Evolutionary conservation across 2,113 vertebrate species (phyloP).

Genomic region (Serinus canaria): DNA sequence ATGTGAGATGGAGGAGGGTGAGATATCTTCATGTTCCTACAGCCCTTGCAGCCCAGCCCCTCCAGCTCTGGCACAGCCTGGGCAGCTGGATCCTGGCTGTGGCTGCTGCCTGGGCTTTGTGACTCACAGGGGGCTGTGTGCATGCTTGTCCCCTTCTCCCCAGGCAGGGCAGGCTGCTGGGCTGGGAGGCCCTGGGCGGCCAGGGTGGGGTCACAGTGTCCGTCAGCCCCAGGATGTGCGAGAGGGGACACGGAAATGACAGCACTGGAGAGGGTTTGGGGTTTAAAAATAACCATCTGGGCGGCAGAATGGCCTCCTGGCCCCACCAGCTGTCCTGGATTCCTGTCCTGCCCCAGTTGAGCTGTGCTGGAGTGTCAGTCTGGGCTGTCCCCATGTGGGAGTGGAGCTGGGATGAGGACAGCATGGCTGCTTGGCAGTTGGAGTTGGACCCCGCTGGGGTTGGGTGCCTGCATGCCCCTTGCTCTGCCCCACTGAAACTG

Average conservation of each 20-base stretch:
- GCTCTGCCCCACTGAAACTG: background rate
- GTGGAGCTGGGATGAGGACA: background rate
- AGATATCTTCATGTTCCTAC: background rate
- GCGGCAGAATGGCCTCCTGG: background rate
- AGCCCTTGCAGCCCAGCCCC: background rate
- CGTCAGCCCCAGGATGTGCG: accelerated
- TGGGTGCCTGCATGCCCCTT: accelerated
- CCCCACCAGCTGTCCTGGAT: background rate
- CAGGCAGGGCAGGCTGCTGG: background rate
- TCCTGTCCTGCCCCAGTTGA: background rate
- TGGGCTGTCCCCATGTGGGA: background rate
- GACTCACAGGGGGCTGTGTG: background rate
- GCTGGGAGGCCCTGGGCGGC: background rate
- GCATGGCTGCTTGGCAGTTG: accelerated
- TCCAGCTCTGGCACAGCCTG: background rate
- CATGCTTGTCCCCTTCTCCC: background rate
- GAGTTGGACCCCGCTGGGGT: accelerated
- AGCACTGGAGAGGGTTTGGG: background rate
- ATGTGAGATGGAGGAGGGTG: background rate
- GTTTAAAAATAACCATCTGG: slow-evolving; percentile 11
- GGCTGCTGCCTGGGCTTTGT: background rate
- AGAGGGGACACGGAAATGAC: background rate
- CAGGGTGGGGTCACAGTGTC: background rate
- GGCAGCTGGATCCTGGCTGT: background rate
- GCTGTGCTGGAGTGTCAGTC: background rate